Evolutionary conservation across 2,888 invertebrate species (phyloP).

Genomic region (Euzophera pinguis): DNA sequence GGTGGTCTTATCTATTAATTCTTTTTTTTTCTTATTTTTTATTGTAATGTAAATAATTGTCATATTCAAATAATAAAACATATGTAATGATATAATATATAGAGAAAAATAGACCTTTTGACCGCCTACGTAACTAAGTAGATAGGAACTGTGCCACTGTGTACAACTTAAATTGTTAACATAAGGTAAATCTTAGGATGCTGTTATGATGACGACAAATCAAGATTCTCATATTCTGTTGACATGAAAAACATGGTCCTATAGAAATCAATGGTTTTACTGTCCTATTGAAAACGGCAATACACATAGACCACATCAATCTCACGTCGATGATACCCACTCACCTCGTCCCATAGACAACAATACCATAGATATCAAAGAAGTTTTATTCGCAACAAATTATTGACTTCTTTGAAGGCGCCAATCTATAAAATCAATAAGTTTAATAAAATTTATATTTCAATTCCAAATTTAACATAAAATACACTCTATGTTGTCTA

Average conservation of each 20-base stretch:
- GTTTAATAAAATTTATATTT: background rate
- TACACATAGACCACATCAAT: conserved; percentile 20
- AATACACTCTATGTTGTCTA: conserved; percentile 21
- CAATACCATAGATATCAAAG: conserved; percentile 25
- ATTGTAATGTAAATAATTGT: no score
- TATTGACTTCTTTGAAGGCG: conserved; percentile 62
- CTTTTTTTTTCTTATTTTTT: no score
- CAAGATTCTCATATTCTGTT: background rate
- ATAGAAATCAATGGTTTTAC: background rate
- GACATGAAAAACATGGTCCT: conserved; percentile 1
- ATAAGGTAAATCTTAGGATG: no score
- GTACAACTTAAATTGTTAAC: no score
- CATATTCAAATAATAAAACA: no score
- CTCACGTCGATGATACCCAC: conserved; percentile 20
- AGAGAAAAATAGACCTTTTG: no score
- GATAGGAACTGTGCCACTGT: no score
- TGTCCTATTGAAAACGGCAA: conserved; percentile 17
- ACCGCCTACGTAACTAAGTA: no score
- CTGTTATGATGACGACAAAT: background rate
- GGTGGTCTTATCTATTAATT: no score
- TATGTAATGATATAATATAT: no score
- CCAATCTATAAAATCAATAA: conserved; percentile 29
- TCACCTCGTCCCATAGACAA: conserved; percentile 17
- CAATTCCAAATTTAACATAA: conserved; percentile 18
- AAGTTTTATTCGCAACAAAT: conserved; percentile 64